Evolutionary conservation across 2,888 invertebrate genomes (phyloP).

Genomic region (Hyposoter didymator): DNA sequence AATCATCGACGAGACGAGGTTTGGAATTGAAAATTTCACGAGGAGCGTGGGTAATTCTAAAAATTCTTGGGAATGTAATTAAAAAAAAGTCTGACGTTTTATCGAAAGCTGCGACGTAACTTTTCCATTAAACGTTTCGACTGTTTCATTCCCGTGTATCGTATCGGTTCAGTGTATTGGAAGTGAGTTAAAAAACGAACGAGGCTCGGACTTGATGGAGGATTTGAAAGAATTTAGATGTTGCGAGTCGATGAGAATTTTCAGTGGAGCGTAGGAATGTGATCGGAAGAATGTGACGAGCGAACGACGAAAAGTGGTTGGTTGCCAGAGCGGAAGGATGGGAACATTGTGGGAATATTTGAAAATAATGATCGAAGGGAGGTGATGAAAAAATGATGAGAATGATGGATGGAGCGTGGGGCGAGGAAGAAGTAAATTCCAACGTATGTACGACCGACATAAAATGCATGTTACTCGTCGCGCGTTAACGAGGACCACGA

Average conservation of each 20-base stretch:
- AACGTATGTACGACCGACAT: slow-evolving; percentile 22
- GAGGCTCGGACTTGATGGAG: neutral
- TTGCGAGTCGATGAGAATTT: neutral
- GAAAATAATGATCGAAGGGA: neutral
- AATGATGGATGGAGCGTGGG: neutral
- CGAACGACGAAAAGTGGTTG: neutral
- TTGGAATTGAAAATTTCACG: neutral
- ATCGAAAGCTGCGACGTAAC: neutral
- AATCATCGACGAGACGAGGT: neutral
- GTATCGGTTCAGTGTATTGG: neutral
- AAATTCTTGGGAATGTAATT: neutral
- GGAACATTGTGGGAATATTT: neutral
- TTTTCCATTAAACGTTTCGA: neutral
- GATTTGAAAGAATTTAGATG: neutral
- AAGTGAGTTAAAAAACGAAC: neutral
- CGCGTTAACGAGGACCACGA: slow-evolving; percentile 32
- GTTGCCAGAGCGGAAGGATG: neutral
- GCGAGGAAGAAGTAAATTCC: slow-evolving; percentile 7
- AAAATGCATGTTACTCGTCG: slow-evolving; percentile 38
- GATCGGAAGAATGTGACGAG: neutral
- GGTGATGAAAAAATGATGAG: neutral
- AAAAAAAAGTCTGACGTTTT: neutral
- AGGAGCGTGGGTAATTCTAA: neutral
- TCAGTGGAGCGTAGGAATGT: slow-evolving; percentile 2
- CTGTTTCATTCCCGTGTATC: neutral